Evolutionary conservation across 2,113 vertebrate genomes (phyloP).

Genomic region (Narcine bancroftii): DNA sequence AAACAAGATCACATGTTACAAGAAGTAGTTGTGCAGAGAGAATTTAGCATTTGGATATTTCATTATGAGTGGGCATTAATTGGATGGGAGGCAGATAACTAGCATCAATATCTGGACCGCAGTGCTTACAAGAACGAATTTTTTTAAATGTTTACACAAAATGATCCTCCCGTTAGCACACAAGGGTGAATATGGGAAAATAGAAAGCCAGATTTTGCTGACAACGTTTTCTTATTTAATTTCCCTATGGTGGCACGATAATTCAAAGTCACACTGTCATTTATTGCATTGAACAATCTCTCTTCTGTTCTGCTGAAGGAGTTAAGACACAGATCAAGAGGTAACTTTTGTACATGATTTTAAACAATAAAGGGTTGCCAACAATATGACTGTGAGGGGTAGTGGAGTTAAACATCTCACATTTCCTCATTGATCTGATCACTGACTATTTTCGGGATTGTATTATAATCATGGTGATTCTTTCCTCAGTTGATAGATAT

Average conservation of each 20-base stretch:
- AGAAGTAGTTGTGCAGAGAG: background rate
- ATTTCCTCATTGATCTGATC: background rate
- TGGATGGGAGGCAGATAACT: too few species aligned
- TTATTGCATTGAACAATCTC: background rate
- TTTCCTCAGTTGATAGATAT: background rate
- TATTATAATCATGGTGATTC: background rate
- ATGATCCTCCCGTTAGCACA: too few species aligned
- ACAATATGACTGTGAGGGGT: background rate
- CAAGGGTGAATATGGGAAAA: background rate
- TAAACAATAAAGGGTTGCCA: background rate
- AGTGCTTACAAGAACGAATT: too few species aligned
- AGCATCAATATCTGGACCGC: too few species aligned
- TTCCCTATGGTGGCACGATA: background rate
- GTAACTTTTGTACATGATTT: background rate
- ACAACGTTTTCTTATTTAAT: background rate
- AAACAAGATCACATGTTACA: background rate
- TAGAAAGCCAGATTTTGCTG: background rate
- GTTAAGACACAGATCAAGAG: background rate
- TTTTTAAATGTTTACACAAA: too few species aligned
- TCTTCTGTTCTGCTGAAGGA: background rate
- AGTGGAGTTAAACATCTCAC: background rate
- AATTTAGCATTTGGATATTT: background rate
- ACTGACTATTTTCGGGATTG: background rate
- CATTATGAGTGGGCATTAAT: too few species aligned
- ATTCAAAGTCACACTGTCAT: background rate